A percentile compares a stretch with the other conserved stretches of the same genome.
Evolutionary conservation across 2,797 vertebrate genomes (phyloP).

Genomic region (Kryptopterus vitreolus): DNA sequence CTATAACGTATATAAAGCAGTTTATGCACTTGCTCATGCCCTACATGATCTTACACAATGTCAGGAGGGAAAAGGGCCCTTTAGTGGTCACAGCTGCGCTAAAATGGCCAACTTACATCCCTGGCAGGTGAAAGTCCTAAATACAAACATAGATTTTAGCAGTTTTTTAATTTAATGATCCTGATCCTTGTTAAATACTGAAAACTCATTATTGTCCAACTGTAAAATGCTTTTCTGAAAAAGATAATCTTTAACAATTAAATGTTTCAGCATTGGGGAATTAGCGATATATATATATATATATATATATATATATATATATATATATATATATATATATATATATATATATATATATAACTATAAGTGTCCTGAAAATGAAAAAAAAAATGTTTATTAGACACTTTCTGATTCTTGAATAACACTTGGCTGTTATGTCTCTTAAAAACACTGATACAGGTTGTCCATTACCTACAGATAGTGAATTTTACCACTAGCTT

Average conservation of each 20-base stretch:
- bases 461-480: slow-evolving; percentile 65
- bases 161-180: background rate
- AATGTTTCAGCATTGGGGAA: background rate
- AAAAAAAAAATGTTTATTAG: background rate
- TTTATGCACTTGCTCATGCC: slow-evolving; percentile 70
- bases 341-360: too few relatives aligned
- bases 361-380: too few relatives aligned
- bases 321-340: background rate
- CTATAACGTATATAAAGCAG: slow-evolving; percentile 65
- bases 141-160: background rate
- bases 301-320: background rate
- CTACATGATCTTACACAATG: slow-evolving; percentile 64
- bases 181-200: too few relatives aligned
- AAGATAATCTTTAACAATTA: too few relatives aligned
- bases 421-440: background rate
- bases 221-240: too few relatives aligned
- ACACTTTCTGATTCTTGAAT: background rate
- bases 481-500: slow-evolving; percentile 69
- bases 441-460: slow-evolving; percentile 43
- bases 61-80: slow-evolving; percentile 64
- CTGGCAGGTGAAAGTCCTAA: slow-evolving; percentile 66
- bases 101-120: slow-evolving; percentile 61
- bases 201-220: too few relatives aligned
- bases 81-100: slow-evolving; percentile 62
- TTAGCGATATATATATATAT: background rate